Percentiles rank a stretch among this genome's conserved stretches.
These are phyloP conservation scores for Turritopsis rubra DNA, from an alignment of 30 jellyfish, hydroid and myxozoan genomes.

Conservation along the genomic window DNA sequence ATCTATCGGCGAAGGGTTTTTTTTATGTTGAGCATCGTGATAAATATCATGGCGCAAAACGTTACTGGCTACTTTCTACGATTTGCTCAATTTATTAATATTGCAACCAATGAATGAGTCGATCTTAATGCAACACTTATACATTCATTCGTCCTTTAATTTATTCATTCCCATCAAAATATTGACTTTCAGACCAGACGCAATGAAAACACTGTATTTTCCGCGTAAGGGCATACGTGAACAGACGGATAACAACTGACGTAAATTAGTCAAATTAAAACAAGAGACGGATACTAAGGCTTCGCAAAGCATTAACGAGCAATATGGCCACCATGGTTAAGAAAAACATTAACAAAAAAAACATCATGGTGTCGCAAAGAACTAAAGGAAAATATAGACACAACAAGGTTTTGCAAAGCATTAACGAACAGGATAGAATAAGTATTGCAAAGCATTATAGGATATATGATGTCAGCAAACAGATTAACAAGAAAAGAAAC, in stretches of 20 bases:
- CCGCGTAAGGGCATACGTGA: neutral
- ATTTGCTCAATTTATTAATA: too few relatives aligned
- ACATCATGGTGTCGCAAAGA: neutral
- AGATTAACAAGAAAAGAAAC: too few relatives aligned
- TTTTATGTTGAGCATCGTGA: too few relatives aligned
- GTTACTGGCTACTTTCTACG: neutral
- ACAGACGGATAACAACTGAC: neutral
- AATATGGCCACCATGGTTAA: neutral
- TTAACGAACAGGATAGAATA: too few relatives aligned
- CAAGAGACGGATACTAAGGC: neutral
- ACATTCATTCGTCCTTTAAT: neutral
- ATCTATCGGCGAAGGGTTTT: too few relatives aligned
- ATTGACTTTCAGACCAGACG: neutral
- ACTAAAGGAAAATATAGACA: neutral
- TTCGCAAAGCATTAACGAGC: neutral
- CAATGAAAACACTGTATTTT: neutral
- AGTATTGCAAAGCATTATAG: too few relatives aligned
- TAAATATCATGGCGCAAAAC: too few relatives aligned
- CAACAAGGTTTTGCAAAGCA: too few relatives aligned
- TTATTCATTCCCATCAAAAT: neutral
- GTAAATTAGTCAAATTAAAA: neutral
- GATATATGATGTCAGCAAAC: too few relatives aligned
- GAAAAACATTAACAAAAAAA: neutral
- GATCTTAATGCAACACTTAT: neutral
- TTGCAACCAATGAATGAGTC: neutral